Percentiles rank a stretch among this genome's conserved stretches.
phyloP scores from a whole-genome alignment of 2,113 vertebrate genomes.

The Sinocyclocheilus grahami region DNA sequence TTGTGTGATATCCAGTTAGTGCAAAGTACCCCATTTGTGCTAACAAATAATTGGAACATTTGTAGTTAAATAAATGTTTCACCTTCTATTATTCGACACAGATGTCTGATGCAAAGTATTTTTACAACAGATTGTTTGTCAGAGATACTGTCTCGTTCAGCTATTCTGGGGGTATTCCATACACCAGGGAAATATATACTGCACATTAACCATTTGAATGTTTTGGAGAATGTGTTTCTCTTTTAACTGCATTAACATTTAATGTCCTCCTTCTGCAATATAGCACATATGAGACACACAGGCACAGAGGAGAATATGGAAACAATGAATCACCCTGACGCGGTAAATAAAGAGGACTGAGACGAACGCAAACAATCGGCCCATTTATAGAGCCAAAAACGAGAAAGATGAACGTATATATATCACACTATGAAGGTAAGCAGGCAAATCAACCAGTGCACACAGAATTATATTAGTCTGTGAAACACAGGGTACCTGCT shows the following conservation, averaged over 20 bases:
- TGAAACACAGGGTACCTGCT: conserved; percentile 20
- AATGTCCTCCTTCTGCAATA: conserved; percentile 40
- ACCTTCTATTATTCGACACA: neutral
- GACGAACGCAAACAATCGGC: neutral
- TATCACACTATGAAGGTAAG: neutral
- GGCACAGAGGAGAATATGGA: conserved; percentile 25
- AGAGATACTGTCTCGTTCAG: neutral
- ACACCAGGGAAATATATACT: neutral
- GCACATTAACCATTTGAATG: conserved; percentile 2
- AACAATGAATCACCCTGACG: conserved; percentile 42
- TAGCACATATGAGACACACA: conserved; percentile 15
- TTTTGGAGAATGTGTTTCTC: conserved; percentile 25
- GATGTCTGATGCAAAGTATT: neutral
- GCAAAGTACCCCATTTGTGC: neutral
- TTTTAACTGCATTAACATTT: conserved; percentile 54
- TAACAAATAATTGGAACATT: neutral
- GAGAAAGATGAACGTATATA: neutral
- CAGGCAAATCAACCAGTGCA: neutral
- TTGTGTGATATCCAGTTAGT: neutral
- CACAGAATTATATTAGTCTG: neutral
- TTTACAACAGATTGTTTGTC: neutral
- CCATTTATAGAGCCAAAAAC: conserved; percentile 7
- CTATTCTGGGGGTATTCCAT: conserved; percentile 1
- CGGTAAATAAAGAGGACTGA: conserved; percentile 34
- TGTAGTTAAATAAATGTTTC: conserved; percentile 8